These are phyloP conservation scores for Perdita meconis DNA, from an alignment of 2,888 invertebrate genomes.

Conservation along the genomic window DNA sequence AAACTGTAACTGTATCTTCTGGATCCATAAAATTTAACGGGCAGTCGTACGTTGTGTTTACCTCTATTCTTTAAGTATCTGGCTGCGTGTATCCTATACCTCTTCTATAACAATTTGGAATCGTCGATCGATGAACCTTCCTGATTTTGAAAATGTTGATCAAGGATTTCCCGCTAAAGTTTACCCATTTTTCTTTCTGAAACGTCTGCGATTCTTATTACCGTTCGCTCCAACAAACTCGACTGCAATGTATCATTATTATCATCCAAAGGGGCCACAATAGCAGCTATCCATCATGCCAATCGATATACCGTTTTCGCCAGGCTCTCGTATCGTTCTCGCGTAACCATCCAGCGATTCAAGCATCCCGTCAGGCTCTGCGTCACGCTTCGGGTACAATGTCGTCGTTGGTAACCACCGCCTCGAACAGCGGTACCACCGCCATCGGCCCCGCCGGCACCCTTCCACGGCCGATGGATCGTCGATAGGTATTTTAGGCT, in stretches of 20 bases:
- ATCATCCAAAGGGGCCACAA: neutral
- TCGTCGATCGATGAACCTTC: too few species aligned
- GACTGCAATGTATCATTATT: too few species aligned
- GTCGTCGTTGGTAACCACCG: conserved; percentile 62
- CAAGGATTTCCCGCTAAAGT: too few species aligned
- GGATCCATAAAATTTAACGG: conserved; percentile 10
- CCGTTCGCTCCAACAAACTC: too few species aligned
- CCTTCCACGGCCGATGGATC: conserved; percentile 70
- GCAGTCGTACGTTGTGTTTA: neutral
- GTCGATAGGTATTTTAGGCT: conserved; percentile 75
- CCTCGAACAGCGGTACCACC: conserved; percentile 43
- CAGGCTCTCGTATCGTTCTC: conserved; percentile 11
- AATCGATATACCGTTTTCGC: conserved; percentile 23
- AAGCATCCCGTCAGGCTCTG: conserved; percentile 36
- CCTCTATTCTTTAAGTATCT: too few species aligned
- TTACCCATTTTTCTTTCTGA: too few species aligned
- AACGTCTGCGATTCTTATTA: too few species aligned
- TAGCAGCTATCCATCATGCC: neutral
- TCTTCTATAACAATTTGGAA: too few species aligned
- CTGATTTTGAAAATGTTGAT: too few species aligned
- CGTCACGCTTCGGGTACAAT: conserved; percentile 61
- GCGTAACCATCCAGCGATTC: conserved; percentile 23
- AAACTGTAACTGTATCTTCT: conserved; percentile 1
- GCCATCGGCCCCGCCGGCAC: conserved; percentile 35
- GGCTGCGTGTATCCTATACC: too few species aligned